Evolutionary conservation across 2,888 invertebrate species (phyloP), one percentile per base, ranked within the genome.

Genomic region (Bhutanitis thaidina): DNA sequence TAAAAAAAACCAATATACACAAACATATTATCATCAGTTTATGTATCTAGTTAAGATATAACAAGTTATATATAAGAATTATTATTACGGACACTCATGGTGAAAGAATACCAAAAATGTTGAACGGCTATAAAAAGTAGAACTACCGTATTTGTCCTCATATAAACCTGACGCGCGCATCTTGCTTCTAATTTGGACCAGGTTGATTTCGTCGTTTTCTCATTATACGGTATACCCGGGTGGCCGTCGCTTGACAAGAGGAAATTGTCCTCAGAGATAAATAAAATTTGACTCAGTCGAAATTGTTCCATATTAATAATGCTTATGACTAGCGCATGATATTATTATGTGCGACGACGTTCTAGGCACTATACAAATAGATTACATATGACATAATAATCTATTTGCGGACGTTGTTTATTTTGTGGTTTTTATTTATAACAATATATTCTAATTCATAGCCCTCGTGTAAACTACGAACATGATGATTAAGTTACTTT

Each of bases 171-270:
- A 54, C 59, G 57, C 56, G 57, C 56, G 51, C 56, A 56, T 45
- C 40, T 58, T 62, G 69, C 65, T 67, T 88, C 89, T 88, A 88
- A 88, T 86, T 88, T 80, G 65, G 77, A 70, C 74, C 71, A 67
- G 71, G 77, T 82, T 77, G 77, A 77, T 77, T 84, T 82, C 59
- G 78, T 86, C 80, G 79, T 84, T 82, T 86, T 86, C 75, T 83
- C 79, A 75, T 80, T 79, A 80, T 74, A 72, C 71, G 70, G 71
- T 79, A 82, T 74, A 75, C 76, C 77, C 83, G 86, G 86, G 86
- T 86, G 86, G 86, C 80, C 86, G 70, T 60, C 74, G 69, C 64
- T 77, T 81, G 80, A 84, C 82, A 80, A 77, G 81, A 86, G 85
- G 87, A 86, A 85, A 86, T 82, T 80, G 82, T 83, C 78, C 75